Conservation (phyloP, 2,113 vertebrate species). For the Lycocorax pyrrhopterus region DNA sequence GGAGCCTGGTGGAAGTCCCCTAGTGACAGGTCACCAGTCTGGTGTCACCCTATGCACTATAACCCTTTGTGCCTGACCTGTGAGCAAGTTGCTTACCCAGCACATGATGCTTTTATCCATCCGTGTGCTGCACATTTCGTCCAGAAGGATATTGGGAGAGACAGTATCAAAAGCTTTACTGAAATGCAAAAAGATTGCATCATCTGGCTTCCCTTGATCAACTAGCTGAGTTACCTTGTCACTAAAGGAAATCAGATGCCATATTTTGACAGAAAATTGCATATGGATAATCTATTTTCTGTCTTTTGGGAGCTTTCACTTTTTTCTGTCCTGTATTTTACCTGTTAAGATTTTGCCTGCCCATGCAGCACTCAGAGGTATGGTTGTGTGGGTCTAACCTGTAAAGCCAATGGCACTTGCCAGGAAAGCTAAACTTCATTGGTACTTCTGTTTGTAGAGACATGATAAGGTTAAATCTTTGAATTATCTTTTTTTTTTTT, state of each 20-base stretch:
- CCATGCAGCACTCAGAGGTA: neutral
- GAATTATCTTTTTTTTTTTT: neutral
- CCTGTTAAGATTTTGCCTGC: neutral
- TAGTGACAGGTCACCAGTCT: neutral
- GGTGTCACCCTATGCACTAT: neutral
- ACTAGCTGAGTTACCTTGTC: neutral
- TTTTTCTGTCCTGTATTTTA: conserved; percentile 5
- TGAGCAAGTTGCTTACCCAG: neutral
- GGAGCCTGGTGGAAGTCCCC: neutral
- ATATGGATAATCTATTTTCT: conserved; percentile 17
- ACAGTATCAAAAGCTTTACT: neutral
- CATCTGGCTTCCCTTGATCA: neutral
- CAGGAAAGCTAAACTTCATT: neutral
- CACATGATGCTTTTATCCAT: neutral
- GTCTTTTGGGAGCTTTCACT: neutral
- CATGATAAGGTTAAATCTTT: neutral
- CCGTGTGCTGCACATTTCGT: fast-evolving
- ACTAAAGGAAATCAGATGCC: neutral
- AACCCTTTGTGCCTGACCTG: neutral
- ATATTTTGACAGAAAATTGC: conserved; percentile 36
- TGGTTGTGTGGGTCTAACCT: neutral
- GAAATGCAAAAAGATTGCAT: neutral
- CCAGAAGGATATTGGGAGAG: neutral
- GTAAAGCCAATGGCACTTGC: neutral
- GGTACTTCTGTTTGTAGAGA: neutral